These are phyloP conservation scores for Cerastis leucographa DNA, from an alignment of 2,888 invertebrate species.

Conservation along the genomic window DNA sequence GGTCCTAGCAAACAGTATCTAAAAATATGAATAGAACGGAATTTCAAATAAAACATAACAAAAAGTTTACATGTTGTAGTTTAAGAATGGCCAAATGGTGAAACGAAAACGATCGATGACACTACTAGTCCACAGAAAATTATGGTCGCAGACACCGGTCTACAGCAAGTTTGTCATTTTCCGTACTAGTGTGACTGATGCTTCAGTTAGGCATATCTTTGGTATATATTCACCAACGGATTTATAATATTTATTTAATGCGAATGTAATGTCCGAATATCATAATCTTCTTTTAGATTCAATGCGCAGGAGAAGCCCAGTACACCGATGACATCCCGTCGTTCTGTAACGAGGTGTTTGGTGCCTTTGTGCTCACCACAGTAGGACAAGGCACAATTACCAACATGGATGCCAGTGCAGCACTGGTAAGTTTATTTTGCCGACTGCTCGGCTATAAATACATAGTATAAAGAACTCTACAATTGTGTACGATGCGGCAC, in stretches of 20 bases:
- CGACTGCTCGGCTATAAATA: background rate
- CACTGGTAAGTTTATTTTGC: constrained; percentile 87
- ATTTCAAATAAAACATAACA: background rate
- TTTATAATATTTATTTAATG: background rate
- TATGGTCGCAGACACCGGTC: background rate
- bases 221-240: background rate
- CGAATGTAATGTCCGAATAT: background rate
- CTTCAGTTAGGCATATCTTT: background rate
- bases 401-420: constrained; percentile 90
- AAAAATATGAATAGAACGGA: background rate
- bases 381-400: constrained; percentile 89
- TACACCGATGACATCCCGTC: constrained; percentile 92
- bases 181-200: background rate
- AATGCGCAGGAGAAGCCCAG: constrained; percentile 92
- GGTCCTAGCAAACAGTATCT: background rate
- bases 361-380: constrained; percentile 90
- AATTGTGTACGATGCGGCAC: too few relatives aligned
- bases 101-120: background rate
- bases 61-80: background rate
- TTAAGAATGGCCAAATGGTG: background rate
- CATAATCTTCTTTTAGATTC: constrained; percentile 76
- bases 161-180: background rate
- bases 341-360: constrained; percentile 91
- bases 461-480: background rate
- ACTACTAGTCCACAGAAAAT: background rate